Percentiles rank a stretch among this genome's conserved stretches.
phyloP scores from a whole-genome alignment of 2,113 vertebrate genomes.

The Coregonus clupeaformis region DNA sequence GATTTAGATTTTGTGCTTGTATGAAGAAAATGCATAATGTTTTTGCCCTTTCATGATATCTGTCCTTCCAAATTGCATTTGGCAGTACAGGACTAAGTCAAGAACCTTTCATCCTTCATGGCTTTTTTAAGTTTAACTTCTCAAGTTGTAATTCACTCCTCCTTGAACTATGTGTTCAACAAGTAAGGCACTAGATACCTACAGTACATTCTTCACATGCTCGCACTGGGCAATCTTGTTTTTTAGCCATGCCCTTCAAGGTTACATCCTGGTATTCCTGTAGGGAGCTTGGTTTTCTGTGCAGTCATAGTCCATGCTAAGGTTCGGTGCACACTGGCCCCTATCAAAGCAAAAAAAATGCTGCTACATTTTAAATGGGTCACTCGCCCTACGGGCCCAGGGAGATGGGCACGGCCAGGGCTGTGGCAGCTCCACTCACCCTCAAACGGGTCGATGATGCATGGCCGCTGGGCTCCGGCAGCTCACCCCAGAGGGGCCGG shows the following conservation, averaged over 20 bases:
- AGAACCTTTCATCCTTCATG: not conserved
- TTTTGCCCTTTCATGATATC: not conserved
- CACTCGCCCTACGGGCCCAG: conserved; percentile 52
- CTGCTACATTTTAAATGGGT: conserved; percentile 42
- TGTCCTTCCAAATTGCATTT: not conserved
- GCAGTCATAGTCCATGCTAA: conserved; percentile 53
- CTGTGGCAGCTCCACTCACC: conserved; percentile 36
- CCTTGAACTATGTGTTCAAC: not conserved
- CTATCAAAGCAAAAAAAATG: conserved; percentile 52
- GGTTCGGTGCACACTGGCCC: conserved; percentile 32
- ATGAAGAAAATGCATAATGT: not conserved
- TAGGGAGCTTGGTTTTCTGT: conserved; percentile 50
- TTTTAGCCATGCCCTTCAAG: conserved; percentile 31
- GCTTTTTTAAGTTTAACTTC: not conserved
- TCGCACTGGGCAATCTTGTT: conserved; percentile 12
- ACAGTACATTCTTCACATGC: conserved; percentile 10
- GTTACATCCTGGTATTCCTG: conserved; percentile 35
- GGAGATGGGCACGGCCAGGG: conserved; percentile 44
- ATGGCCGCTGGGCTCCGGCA: conserved; percentile 41
- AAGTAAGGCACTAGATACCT: not conserved
- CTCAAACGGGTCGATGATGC: conserved; percentile 62
- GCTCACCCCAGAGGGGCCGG: conserved; percentile 43
- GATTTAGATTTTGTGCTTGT: too few species aligned
- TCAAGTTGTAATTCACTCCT: not conserved
- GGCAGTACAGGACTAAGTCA: not conserved